Conservation (phyloP, 2,113 vertebrate genomes). For the Chitala chitala region DNA sequence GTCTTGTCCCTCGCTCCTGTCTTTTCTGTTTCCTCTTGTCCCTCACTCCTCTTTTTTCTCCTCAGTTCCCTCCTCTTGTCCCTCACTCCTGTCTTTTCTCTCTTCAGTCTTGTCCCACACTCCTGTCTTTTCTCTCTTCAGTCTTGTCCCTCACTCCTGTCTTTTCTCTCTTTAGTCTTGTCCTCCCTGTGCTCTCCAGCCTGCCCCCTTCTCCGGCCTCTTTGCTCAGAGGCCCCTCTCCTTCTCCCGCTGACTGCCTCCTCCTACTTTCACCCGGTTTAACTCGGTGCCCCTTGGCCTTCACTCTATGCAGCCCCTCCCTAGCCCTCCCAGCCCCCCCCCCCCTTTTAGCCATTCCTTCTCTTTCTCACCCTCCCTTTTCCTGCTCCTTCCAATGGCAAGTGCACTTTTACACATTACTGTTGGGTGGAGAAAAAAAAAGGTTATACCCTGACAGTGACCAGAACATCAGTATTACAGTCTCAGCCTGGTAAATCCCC, state of each 20-base stretch:
- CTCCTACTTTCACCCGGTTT: slow-evolving; percentile 23
- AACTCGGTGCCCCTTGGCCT: slow-evolving; percentile 16
- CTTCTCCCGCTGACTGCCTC: neutral
- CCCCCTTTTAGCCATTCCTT: slow-evolving; percentile 13
- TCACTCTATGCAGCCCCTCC: neutral
- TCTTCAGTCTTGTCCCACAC: too few relatives aligned
- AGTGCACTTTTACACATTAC: neutral
- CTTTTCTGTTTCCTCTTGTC: too few relatives aligned
- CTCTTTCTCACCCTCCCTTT: neutral
- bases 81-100: too few relatives aligned
- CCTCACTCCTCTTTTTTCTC: neutral
- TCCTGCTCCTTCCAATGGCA: neutral
- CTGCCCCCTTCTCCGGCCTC: neutral
- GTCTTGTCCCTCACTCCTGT: neutral
- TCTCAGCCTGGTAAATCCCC: neutral
- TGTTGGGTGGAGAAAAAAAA: neutral
- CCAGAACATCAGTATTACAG: neutral
- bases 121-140: neutral
- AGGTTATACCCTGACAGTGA: neutral
- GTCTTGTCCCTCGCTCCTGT: too few relatives aligned
- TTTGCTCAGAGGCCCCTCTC: neutral
- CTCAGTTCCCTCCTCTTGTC: neutral
- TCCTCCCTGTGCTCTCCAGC: slow-evolving; percentile 26
- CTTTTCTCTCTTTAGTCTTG: neutral
- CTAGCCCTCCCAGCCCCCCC: neutral